These are phyloP conservation scores for Julus scanicus DNA, from an alignment of 2,888 invertebrate species.

Conservation along the genomic window DNA sequence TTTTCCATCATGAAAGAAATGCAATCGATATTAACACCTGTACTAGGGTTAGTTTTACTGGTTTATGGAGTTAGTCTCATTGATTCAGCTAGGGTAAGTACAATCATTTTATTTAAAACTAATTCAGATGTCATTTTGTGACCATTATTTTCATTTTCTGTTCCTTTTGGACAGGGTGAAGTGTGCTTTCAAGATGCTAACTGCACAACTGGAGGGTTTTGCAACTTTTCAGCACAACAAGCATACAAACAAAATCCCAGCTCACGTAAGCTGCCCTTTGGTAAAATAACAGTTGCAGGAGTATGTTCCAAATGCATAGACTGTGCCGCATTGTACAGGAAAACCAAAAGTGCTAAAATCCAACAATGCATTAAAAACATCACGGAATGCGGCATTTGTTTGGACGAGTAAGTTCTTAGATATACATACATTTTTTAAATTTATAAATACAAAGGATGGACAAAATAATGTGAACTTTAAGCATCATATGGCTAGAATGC, in stretches of 20 bases:
- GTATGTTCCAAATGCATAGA: not conserved
- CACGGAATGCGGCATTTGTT: constrained; percentile 36
- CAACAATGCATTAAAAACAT: constrained; percentile 4
- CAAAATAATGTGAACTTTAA: no score
- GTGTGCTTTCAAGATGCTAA: constrained; percentile 43
- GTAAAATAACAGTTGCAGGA: not conserved
- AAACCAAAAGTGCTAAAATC: not conserved
- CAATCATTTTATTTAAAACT: not conserved
- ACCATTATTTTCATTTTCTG: not conserved
- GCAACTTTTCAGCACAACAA: not conserved
- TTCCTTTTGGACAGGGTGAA: not conserved
- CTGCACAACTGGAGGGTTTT: constrained; percentile 37
- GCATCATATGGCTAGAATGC: no score
- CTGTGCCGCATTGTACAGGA: not conserved
- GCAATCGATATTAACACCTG: not conserved
- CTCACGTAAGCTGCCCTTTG: not conserved
- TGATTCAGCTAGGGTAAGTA: not conserved
- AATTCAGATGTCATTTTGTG: no score
- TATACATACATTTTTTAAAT: not conserved
- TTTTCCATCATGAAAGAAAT: not conserved
- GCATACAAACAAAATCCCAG: not conserved
- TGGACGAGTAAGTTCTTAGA: not conserved
- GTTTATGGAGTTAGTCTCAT: not conserved
- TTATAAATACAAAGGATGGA: no score
- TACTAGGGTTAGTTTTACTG: not conserved